Conservation (phyloP, 2,797 vertebrate genomes). For the Gadopsis marmoratus region DNA sequence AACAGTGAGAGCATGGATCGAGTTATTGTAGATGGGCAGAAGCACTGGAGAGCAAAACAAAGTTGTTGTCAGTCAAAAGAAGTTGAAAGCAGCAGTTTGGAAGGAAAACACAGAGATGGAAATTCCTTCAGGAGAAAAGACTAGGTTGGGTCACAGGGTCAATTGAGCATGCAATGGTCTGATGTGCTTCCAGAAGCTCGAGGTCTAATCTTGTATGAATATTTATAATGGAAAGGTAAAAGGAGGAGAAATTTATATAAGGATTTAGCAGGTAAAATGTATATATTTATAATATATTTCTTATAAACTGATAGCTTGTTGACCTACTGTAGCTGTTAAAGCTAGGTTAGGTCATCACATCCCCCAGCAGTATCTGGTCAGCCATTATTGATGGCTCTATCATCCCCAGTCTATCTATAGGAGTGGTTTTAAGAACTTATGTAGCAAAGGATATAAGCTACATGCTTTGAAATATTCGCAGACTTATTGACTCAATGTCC, state of each 20-base stretch:
- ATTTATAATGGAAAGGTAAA: slow-evolving; percentile 30
- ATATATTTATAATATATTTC: neutral
- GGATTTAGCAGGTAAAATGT: slow-evolving; percentile 10
- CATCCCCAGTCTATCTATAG: slow-evolving; percentile 11
- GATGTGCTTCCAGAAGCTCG: slow-evolving; percentile 3
- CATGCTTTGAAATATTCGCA: slow-evolving; percentile 33
- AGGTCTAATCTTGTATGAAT: slow-evolving; percentile 32
- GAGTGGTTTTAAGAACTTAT: slow-evolving; percentile 18
- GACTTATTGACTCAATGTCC: slow-evolving; percentile 39
- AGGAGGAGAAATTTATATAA: slow-evolving; percentile 11
- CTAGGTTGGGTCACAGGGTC: slow-evolving; percentile 23
- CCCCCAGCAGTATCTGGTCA: slow-evolving; percentile 5
- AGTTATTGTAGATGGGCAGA: slow-evolving; percentile 41
- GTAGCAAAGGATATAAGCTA: slow-evolving; percentile 29
- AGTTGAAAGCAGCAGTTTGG: slow-evolving; percentile 58
- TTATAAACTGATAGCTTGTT: slow-evolving; percentile 19
- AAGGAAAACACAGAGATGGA: slow-evolving; percentile 51
- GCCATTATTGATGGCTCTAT: slow-evolving; percentile 7
- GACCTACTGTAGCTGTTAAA: slow-evolving; percentile 16
- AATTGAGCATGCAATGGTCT: slow-evolving; percentile 26
- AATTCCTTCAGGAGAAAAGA: slow-evolving; percentile 50
- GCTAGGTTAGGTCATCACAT: slow-evolving; percentile 16
- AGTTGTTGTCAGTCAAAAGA: slow-evolving; percentile 64
- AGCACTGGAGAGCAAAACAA: slow-evolving; percentile 64
- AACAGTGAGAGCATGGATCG: slow-evolving; percentile 55